phyloP scores from a whole-genome alignment of 2,113 vertebrate genomes.

The Thymallus thymallus region DNA sequence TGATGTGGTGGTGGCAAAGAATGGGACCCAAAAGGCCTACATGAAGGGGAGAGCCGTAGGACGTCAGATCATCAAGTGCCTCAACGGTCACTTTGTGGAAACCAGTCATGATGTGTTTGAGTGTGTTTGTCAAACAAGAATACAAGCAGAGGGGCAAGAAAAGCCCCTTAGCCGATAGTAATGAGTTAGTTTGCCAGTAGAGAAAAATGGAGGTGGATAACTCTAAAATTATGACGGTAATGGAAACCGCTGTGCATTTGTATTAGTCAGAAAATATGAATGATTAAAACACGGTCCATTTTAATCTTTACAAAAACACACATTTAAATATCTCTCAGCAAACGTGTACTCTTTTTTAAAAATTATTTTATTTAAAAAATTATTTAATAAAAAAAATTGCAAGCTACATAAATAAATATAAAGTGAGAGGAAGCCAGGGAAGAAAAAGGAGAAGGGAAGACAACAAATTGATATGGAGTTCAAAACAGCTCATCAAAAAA shows the following conservation, averaged over 20 bases:
- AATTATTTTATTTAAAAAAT: too few relatives aligned
- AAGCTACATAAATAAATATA: conserved; percentile 77
- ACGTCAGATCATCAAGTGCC: conserved; percentile 30
- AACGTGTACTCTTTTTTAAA: conserved; percentile 69
- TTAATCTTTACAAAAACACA: conserved; percentile 68
- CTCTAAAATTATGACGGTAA: conserved; percentile 71
- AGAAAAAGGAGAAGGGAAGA: conserved; percentile 69
- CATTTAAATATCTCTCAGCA: conserved; percentile 66
- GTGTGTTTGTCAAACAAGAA: not conserved
- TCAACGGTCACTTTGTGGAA: conserved; percentile 33
- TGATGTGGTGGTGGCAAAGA: conserved; percentile 39
- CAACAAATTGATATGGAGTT: conserved; percentile 72
- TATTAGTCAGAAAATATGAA: conserved; percentile 68
- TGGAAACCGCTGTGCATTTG: conserved; percentile 61
- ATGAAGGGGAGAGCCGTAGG: conserved; percentile 34
- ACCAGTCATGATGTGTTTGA: conserved; percentile 21
- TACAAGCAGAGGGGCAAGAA: conserved; percentile 11
- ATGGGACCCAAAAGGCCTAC: conserved; percentile 42
- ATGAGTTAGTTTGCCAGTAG: conserved; percentile 9
- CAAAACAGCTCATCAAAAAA: conserved; percentile 81
- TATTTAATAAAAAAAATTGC: too few relatives aligned
- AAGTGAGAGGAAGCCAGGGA: conserved; percentile 61
- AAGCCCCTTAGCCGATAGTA: not conserved
- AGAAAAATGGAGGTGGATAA: conserved; percentile 45
- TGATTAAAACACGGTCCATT: conserved; percentile 71